phyloP scores from a whole-genome alignment of 2,113 vertebrate genomes.

The Penelope pileata region DNA sequence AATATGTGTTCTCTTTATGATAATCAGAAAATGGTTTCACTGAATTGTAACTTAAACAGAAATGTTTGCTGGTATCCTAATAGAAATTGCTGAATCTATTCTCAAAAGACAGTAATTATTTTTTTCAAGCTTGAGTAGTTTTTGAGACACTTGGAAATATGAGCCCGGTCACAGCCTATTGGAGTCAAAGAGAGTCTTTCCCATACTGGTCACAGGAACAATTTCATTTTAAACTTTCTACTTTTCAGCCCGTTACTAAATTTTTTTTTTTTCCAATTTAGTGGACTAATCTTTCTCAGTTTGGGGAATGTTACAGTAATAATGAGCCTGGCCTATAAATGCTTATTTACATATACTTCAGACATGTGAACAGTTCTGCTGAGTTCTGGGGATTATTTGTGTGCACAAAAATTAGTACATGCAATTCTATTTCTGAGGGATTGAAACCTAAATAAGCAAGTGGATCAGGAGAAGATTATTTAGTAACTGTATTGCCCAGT shows the following conservation, averaged over 20 bases:
- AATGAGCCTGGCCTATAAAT: neutral
- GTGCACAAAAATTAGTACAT: too few species aligned
- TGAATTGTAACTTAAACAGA: neutral
- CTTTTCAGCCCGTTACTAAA: neutral
- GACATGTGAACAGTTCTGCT: neutral
- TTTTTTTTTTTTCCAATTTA: neutral
- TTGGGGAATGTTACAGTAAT: neutral
- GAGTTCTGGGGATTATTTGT: neutral
- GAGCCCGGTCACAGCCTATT: neutral
- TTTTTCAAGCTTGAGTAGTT: neutral
- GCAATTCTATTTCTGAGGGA: neutral
- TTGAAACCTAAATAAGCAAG: rapidly evolving
- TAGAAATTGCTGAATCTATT: neutral
- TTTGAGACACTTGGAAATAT: neutral
- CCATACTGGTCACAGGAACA: neutral
- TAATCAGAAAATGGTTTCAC: neutral
- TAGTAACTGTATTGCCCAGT: neutral
- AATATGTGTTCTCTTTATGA: neutral
- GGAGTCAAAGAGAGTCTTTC: neutral
- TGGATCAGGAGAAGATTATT: neutral
- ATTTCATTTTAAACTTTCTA: neutral
- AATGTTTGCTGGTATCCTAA: neutral
- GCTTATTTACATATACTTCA: neutral
- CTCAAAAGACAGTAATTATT: neutral
- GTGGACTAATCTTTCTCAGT: neutral